Base-by-base conservation (phyloP, 2,797 vertebrate genomes). In the Halcyon leucocephala region DNA sequence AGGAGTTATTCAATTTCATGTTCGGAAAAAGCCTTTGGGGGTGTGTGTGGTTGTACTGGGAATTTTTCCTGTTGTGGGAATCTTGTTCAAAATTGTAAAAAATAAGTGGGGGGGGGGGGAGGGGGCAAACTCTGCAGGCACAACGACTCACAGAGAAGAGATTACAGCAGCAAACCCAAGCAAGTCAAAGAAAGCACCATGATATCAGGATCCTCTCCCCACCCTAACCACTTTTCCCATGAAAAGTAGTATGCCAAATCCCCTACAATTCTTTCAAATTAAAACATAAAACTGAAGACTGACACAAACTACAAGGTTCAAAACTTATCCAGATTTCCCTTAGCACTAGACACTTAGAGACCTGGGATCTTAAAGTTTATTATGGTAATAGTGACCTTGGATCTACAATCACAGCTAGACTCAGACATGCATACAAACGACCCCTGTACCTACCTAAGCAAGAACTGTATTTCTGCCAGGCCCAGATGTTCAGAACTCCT, bases 311-410 rank as follows among this genome's bases (percentile, higher is more conserved):
- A 60, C 24, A 74, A 85, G 61, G 69, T 67, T 82, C 37, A 84
- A 89, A 91, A 82, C 62, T 66, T 64, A 76, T 14, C 66, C 70
- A 81, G 64, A 91, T 83, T 90, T 95, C 48, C 66, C 77, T 86
- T 76, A 77, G 39, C 51, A 52, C 28, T 64, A 66, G 39, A 57
- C 17, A 69, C 21, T 85, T 82, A 39, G 21, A 66, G 77, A 33
- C 16, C n/a, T 39, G 12, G 24, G 14, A 80, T 67, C 77, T 73
- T 87, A 69, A 58, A 73, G 46, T 80, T 66, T 89, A 39, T 60
- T 82, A 60, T n/a, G 57, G 41, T 37, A 90, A 94, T 37, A 74
- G 69, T n/a, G 90, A 60, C 54, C 33, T 71, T 62, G 55, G 61
- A 84, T 76, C 33, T 48, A 54, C 46, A 82, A 82, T 84, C 51